Conservation (phyloP, 2,797 vertebrate species). For the Acrossocheilus wenchowensis region DNA sequence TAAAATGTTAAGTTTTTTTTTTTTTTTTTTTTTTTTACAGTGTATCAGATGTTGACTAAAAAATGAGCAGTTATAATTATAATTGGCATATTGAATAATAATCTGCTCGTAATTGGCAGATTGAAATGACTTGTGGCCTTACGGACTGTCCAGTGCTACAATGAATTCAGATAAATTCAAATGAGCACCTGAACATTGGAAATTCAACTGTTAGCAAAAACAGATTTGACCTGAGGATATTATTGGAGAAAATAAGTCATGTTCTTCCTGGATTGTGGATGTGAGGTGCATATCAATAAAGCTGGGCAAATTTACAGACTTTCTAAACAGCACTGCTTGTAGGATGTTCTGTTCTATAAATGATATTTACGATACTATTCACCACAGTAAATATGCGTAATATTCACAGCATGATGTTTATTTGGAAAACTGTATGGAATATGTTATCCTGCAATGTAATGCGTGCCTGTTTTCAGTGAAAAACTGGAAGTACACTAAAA, state of each 20-base stretch:
- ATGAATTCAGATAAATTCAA: conserved; percentile 13
- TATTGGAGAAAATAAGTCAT: conserved; percentile 16
- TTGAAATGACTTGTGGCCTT: conserved; percentile 1
- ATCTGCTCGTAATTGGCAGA: conserved; percentile 15
- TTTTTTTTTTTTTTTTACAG: no score
- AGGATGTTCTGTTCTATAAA: background rate
- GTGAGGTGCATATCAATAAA: conserved; percentile 12
- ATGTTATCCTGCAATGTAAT: background rate
- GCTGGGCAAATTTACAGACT: background rate
- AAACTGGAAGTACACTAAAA: no score
- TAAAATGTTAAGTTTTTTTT: no score
- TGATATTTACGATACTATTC: background rate
- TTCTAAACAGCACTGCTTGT: background rate
- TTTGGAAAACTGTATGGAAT: background rate
- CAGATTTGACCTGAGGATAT: conserved; percentile 16
- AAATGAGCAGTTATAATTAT: background rate
- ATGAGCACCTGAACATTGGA: conserved; percentile 4
- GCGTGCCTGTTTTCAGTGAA: background rate
- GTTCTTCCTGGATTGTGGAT: background rate
- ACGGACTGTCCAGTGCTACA: background rate
- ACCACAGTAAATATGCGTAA: background rate
- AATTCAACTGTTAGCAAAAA: background rate
- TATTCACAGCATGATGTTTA: background rate
- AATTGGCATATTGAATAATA: background rate
- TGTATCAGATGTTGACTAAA: background rate